phyloP scores from a whole-genome alignment of 23 tunicate species.

The Trididemnum nubilum region DNA sequence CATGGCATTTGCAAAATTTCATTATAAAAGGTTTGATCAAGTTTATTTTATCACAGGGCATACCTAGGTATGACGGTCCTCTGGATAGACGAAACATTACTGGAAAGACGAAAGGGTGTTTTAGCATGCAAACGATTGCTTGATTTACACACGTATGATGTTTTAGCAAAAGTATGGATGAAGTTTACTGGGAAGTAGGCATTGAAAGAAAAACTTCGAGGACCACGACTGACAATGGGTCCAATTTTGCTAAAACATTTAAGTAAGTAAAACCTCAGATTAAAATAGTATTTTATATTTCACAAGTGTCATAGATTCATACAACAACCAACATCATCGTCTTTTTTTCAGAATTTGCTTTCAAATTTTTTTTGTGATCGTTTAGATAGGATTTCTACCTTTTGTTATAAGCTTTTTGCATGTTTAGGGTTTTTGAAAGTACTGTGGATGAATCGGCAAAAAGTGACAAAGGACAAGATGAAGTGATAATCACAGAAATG shows the following conservation, averaged over 20 bases:
- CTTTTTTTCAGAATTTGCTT: too few species aligned
- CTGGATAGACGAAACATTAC: conserved; percentile 1
- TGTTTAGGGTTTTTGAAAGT: background rate
- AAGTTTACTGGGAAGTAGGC: background rate
- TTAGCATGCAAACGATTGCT: background rate
- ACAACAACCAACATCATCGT: too few species aligned
- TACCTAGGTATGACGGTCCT: conserved; percentile 16
- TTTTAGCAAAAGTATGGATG: background rate
- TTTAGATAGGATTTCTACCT: background rate
- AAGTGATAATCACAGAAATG: background rate
- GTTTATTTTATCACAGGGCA: conserved; percentile 4
- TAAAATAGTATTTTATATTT: background rate
- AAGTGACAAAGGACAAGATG: background rate
- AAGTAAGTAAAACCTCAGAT: conserved; percentile 1
- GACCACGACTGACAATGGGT: conserved; percentile 23
- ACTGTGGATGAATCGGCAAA: background rate
- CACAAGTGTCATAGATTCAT: background rate
- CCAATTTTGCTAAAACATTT: conserved; percentile 7
- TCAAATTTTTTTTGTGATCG: background rate
- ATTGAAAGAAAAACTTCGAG: background rate
- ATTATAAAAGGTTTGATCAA: background rate
- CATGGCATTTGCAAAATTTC: background rate
- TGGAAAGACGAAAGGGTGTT: conserved; percentile 8
- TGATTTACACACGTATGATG: background rate
- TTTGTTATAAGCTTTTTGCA: background rate